A percentile compares a stretch with the other conserved stretches of the same genome.
Evolutionary conservation across 1,140 invertebrate genomes (phyloP).

Genomic region (Apis dorsata): DNA sequence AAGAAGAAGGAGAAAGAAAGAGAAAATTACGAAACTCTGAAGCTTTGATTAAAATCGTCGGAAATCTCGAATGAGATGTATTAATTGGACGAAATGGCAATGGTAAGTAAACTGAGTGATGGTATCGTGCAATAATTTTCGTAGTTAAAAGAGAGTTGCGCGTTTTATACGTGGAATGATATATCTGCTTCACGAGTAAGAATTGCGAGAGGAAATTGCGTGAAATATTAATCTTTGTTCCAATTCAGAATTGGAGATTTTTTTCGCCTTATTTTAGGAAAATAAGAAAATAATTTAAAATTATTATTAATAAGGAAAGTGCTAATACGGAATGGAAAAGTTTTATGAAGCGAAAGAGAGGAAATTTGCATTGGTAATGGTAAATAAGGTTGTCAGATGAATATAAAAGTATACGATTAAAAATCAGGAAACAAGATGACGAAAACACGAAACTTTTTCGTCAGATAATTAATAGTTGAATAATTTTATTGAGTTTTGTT

Average conservation of each 20-base stretch:
- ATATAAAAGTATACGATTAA: too few relatives aligned
- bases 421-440: too few relatives aligned
- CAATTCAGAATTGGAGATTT: not conserved
- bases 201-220: not conserved
- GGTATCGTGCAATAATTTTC: not conserved
- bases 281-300: not conserved
- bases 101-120: constrained; percentile 1
- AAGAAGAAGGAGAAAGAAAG: not conserved
- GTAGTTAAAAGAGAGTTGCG: not conserved
- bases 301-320: too few relatives aligned
- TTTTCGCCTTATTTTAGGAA: not conserved
- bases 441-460: too few relatives aligned
- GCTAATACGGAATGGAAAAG: too few relatives aligned
- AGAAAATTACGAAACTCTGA: not conserved
- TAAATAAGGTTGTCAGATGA: too few relatives aligned
- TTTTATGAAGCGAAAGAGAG: too few relatives aligned
- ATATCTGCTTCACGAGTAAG: not conserved
- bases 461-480: too few relatives aligned
- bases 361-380: too few relatives aligned
- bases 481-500: too few relatives aligned
- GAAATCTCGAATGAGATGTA: constrained; percentile 6
- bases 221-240: not conserved
- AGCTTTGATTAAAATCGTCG: constrained; percentile 8
- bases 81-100: constrained; percentile 16
- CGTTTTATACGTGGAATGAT: not conserved